Percentiles rank a stretch among this genome's conserved stretches.
These are phyloP conservation scores for Eristalinus sepulchralis DNA, from an alignment of 2,888 invertebrate species.

Conservation along the genomic window DNA sequence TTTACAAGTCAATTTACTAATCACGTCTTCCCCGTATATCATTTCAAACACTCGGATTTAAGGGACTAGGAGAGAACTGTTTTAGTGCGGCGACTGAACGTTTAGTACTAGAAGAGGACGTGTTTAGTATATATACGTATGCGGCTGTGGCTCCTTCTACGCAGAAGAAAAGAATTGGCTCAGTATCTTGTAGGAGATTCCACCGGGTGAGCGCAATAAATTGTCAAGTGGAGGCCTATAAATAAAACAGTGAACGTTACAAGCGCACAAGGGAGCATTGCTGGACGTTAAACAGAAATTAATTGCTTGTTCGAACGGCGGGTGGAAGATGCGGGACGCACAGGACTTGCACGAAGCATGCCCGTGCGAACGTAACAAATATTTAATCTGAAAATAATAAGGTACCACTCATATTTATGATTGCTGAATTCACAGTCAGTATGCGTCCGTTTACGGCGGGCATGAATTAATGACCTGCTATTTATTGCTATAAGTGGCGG, in stretches of 20 bases:
- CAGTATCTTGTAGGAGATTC: conserved; percentile 9
- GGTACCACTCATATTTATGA: conserved; percentile 30
- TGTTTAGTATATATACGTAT: neutral
- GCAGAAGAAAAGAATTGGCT: conserved; percentile 22
- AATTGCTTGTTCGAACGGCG: conserved; percentile 38
- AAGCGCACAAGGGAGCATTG: conserved; percentile 34
- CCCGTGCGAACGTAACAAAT: conserved; percentile 32
- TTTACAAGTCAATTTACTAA: conserved; percentile 56
- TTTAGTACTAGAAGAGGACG: neutral
- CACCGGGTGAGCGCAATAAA: conserved; percentile 70
- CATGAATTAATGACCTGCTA: neutral
- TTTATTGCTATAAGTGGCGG: neutral
- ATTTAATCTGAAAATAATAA: conserved; percentile 40
- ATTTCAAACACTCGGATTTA: conserved; percentile 33
- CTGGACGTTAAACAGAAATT: conserved; percentile 40
- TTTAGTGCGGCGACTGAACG: conserved; percentile 10
- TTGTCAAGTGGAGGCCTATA: conserved; percentile 73
- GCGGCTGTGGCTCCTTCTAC: neutral
- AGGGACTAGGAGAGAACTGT: neutral
- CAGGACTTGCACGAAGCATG: neutral
- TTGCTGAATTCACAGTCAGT: conserved; percentile 1
- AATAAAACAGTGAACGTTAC: conserved; percentile 66
- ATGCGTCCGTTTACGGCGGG: neutral
- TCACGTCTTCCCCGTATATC: conserved; percentile 49
- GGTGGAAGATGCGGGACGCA: conserved; percentile 3